Base-by-base conservation (phyloP, 2,113 vertebrate species). In the Oncorhynchus clarkii region DNA sequence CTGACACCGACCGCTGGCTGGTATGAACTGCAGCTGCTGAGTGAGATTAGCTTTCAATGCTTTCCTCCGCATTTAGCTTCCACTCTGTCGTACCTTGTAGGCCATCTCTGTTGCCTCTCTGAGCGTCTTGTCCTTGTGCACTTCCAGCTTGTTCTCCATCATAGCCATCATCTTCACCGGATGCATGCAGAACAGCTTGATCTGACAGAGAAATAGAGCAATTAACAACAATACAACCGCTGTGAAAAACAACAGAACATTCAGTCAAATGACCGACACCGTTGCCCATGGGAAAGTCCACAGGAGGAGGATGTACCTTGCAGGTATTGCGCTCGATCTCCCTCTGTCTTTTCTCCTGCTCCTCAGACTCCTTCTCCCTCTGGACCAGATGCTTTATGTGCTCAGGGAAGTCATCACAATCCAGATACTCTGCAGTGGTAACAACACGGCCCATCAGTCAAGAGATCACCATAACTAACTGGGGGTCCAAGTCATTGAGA, bases 251-350 rank as follows among this genome's bases (percentile, higher is more conserved):
- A 24, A 62, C 60, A 24, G 5, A 14, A 64, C n/a, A 64, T n/a
- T 12, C 60, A 64, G 60, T 64, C 60, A 12, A 16, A 26, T 67
- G 3, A 9, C 18, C 24, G n/a, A 8, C 34, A 22, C 0, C n/a
- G 13, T 14, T 51, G 9, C 7, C 29, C 27, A 39, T 29, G 51
- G 51, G 51, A 54, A 54, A 18, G 51, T 18, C 51, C 51, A 62
- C 6, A 62, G n/a, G n/a, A 62, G 59, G 59, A 62, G 59, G 7
- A 22, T 62, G 59, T 87, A 99, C 98, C 94, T 99, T 99, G 95
- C 98, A 99, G 0, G 97, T 99, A 87, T 99, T 99, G 65, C 97
- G 96, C 31, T 99, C 97, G 49, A 99, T 98, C 93, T 99, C 98
- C 82, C 96, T 94, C 76, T 98, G 98, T 67, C 95, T 95, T 87